Evolutionary conservation across 2,113 vertebrate genomes (phyloP).

Genomic region (Clarias macrocephalus): DNA sequence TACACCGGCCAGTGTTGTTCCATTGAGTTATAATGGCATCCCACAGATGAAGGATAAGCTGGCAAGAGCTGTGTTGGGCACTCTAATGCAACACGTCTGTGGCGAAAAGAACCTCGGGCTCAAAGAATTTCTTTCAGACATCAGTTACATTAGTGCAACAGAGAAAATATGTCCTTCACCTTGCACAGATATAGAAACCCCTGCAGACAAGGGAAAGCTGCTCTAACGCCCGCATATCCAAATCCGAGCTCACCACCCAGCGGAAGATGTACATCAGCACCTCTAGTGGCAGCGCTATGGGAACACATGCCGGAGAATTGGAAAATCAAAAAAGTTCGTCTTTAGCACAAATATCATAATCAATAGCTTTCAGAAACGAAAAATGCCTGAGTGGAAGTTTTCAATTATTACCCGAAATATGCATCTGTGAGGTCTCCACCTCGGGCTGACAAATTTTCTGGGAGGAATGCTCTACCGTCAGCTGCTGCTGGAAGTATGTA

Average conservation of each 20-base stretch:
- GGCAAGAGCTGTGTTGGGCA: background rate
- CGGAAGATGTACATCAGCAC: constrained; percentile 98
- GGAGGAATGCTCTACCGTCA: constrained; percentile 81
- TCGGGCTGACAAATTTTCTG: constrained; percentile 91
- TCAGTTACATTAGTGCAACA: too few species aligned
- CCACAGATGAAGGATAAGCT: background rate
- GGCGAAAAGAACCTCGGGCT: background rate
- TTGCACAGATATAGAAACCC: constrained; percentile 97
- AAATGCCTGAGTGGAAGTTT: background rate
- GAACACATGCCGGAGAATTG: constrained; percentile 37
- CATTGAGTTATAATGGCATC: background rate
- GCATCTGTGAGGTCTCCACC: constrained; percentile 80
- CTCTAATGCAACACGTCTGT: background rate
- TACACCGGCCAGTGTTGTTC: background rate
- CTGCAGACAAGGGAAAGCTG: constrained; percentile 93
- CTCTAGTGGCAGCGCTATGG: constrained; percentile 86
- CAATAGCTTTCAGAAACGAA: background rate
- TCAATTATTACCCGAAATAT: constrained; percentile 84
- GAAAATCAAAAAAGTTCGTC: background rate
- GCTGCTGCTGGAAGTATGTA: constrained; percentile 88
- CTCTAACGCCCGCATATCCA: constrained; percentile 92
- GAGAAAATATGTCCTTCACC: constrained; percentile 60
- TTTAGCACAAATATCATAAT: background rate
- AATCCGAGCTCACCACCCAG: constrained; percentile 96
- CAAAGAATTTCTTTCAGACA: background rate